Conservation (phyloP, 1,140 invertebrate species). For the Solenopsis invicta region DNA sequence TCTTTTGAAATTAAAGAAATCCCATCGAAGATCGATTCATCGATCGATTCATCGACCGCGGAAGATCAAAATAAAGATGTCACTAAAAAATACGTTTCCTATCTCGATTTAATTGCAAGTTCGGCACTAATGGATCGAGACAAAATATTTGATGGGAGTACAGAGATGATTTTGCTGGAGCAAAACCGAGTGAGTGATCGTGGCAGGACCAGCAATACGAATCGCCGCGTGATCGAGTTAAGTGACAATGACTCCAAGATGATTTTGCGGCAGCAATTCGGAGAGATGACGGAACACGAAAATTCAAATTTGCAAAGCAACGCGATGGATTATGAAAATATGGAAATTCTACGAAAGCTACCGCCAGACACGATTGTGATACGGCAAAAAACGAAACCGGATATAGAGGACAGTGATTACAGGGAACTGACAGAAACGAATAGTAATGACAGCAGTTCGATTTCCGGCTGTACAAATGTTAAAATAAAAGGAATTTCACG, state of each 20-base stretch:
- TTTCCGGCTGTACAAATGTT: slow-evolving; percentile 40
- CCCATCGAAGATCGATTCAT: not conserved
- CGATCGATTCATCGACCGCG: too few relatives aligned
- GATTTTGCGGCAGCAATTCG: slow-evolving; percentile 68
- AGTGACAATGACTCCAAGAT: slow-evolving; percentile 75
- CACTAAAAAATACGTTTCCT: not conserved
- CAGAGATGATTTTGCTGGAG: slow-evolving; percentile 19
- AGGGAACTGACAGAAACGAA: slow-evolving; percentile 69
- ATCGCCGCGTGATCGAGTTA: slow-evolving; percentile 71
- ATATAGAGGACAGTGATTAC: slow-evolving; percentile 65
- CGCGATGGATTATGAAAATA: not conserved
- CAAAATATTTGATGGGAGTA: not conserved
- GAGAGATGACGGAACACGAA: slow-evolving; percentile 1
- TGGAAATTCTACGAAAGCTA: slow-evolving; percentile 58
- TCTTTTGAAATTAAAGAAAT: not conserved
- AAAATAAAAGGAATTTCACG: slow-evolving; percentile 70
- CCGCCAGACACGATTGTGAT: slow-evolving; percentile 75
- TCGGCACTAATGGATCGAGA: not conserved
- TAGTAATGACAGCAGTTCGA: slow-evolving; percentile 66
- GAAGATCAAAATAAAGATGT: not conserved
- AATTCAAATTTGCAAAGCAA: not conserved
- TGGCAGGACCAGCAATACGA: not conserved
- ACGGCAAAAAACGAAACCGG: slow-evolving; percentile 67
- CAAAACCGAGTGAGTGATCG: not conserved
- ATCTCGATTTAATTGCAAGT: not conserved